phyloP scores from a whole-genome alignment of 2,113 vertebrate genomes.

The Gnathonemus echidnorhynchus region DNA sequence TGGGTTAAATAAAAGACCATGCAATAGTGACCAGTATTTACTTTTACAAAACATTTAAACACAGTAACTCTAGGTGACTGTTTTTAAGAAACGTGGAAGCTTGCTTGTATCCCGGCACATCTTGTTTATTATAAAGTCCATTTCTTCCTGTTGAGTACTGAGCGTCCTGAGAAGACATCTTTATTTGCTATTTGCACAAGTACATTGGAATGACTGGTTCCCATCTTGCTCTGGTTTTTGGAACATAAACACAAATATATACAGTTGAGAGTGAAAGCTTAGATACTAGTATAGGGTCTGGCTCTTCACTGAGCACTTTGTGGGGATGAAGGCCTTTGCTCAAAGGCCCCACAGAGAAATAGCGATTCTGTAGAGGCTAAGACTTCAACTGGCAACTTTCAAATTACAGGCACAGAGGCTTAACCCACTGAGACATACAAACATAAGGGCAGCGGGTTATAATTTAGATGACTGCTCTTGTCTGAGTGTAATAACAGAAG shows the following conservation, averaged over 20 bases:
- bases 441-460: not conserved
- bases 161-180: not conserved
- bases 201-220: not conserved
- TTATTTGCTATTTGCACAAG: not conserved
- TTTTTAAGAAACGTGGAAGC: not conserved
- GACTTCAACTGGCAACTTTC: not conserved
- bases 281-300: not conserved
- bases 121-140: not conserved
- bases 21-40: not conserved
- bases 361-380: not conserved
- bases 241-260: not conserved
- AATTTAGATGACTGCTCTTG: not conserved
- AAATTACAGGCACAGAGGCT: not conserved
- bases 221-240: not conserved
- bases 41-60: not conserved
- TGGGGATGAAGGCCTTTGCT: not conserved
- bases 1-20: not conserved
- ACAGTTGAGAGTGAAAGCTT: not conserved
- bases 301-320: not conserved
- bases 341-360: not conserved
- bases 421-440: not conserved
- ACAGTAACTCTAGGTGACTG: not conserved
- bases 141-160: not conserved
- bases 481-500: not conserved
- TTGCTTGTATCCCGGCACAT: not conserved